Percentiles rank a stretch among this genome's conserved stretches.
phyloP scores from a whole-genome alignment of 2,888 invertebrate species.

The Cantharis rustica region DNA sequence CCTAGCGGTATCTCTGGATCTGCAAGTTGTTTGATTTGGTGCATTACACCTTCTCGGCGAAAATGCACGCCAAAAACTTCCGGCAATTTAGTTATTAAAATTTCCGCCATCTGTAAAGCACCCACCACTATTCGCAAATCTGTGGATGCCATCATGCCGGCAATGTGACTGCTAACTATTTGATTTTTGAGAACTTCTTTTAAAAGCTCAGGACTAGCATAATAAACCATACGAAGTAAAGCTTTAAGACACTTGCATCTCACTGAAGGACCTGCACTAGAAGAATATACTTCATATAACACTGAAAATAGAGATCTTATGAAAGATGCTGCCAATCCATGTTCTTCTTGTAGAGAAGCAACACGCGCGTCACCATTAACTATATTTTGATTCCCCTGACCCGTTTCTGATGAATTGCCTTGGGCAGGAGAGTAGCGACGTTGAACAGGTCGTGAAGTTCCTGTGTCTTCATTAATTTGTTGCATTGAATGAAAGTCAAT shows the following conservation, averaged over 20 bases:
- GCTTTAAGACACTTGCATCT: slow-evolving; percentile 96
- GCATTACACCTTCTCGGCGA: slow-evolving; percentile 95
- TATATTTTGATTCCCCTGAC: slow-evolving; percentile 43
- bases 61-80: slow-evolving; percentile 95
- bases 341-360: slow-evolving; percentile 71
- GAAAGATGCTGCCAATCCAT: slow-evolving; percentile 70
- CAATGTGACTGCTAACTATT: slow-evolving; percentile 94
- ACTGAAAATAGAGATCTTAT: slow-evolving; percentile 88
- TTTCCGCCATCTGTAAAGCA: slow-evolving; percentile 95
- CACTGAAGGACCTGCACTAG: slow-evolving; percentile 96
- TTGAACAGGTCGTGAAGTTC: slow-evolving; percentile 91
- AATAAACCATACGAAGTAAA: slow-evolving; percentile 94
- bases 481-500: slow-evolving; percentile 97
- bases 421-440: slow-evolving; percentile 67
- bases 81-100: slow-evolving; percentile 94
- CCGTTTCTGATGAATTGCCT: slow-evolving; percentile 33
- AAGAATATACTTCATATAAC: slow-evolving; percentile 97
- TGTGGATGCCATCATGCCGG: slow-evolving; percentile 97
- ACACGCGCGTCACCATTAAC: slow-evolving; percentile 67
- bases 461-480: slow-evolving; percentile 97
- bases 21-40: slow-evolving; percentile 76
- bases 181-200: slow-evolving; percentile 74
- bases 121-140: slow-evolving; percentile 97
- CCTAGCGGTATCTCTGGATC: slow-evolving; percentile 69
- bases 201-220: slow-evolving; percentile 85